A percentile compares a stretch with the other conserved stretches of the same genome.
Evolutionary conservation across 2,888 invertebrate species (phyloP).

Genomic region (Pristionchus exspectatus): DNA sequence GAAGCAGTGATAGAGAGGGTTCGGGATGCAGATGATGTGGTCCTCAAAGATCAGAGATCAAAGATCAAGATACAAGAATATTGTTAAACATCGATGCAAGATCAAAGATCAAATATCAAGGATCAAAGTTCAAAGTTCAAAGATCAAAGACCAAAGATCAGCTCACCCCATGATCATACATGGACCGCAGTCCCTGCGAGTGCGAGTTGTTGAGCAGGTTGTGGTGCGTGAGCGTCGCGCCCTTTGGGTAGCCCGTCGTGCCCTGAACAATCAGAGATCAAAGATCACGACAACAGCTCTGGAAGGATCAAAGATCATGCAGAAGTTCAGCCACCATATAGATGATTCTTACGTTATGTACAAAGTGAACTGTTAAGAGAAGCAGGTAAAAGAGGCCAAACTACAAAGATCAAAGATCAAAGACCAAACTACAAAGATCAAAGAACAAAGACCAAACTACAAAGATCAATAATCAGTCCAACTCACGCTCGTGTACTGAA

Average conservation of each 20-base stretch:
- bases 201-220: conserved; percentile 87
- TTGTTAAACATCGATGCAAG: no score
- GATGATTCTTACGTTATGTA: no score
- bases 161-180: conserved; percentile 76
- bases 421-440: conserved; percentile 27
- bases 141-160: not conserved
- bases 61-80: conserved; percentile 3
- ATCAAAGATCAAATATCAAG: not conserved
- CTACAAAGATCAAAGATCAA: conserved; percentile 52
- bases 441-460: conserved; percentile 2
- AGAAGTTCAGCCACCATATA: conserved; percentile 48
- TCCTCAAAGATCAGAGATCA: conserved; percentile 57
- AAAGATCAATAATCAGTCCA: not conserved
- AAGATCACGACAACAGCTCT: not conserved
- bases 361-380: no score
- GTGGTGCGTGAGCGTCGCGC: conserved; percentile 84
- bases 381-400: no score
- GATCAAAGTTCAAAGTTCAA: not conserved
- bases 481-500: conserved; percentile 80
- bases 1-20: conserved; percentile 84
- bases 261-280: conserved; percentile 81
- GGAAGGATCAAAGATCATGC: conserved; percentile 11
- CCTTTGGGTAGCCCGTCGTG: conserved; percentile 89
- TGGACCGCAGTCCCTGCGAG: conserved; percentile 82
- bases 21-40: conserved; percentile 70